Evolutionary conservation across 2,888 invertebrate species (phyloP), one percentile per base, ranked within the genome.

Genomic region (Drosophila koepferae): DNA sequence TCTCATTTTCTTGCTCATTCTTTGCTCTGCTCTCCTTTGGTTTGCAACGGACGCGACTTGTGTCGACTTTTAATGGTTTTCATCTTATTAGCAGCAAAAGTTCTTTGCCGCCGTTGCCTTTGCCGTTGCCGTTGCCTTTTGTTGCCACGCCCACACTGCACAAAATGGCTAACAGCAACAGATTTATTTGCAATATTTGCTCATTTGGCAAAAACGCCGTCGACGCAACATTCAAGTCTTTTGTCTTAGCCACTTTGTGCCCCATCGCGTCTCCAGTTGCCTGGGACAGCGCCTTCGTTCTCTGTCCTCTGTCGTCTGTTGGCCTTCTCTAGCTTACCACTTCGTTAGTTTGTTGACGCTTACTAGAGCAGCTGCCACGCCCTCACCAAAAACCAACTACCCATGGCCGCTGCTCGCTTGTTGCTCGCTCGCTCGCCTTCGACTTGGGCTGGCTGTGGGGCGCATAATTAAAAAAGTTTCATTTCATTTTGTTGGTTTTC

Each of bases 391-490:
- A 16, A 12, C 36, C 44, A 55, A 12, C 53, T 48, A 31, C 54
- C 43, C 18, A 43, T 28, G 10, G 28, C 38, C 38, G 53, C 20
- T 51, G 18, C 9, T 51, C 36, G 66, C 69, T 72, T 70, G 72
- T 73, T 73, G 65, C 76, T 66, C 53, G 36, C 56, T 36, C 43
- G 8, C 43, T 16, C 44, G 18, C 43, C 38, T 60, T 31, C 59
- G 31, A 43, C 53, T 65, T 61, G 63, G 68, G 49, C 14, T 7
- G 63, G 71, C 72, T 81, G 85, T 51, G 72, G 77, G 83, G 78
- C 89, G 92, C 89, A 91, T 92, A 91, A 91, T 91, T 91, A 91
- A 91, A 91, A 91, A 91, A 91, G 91, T 91, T 91, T 91, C 90
- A 91, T 91, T 91, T 91, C 88, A 91, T 91, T 91, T 91, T 90